Evolutionary conservation across 2,888 invertebrate species (phyloP).

Genomic region (Oligia fasciuncula): DNA sequence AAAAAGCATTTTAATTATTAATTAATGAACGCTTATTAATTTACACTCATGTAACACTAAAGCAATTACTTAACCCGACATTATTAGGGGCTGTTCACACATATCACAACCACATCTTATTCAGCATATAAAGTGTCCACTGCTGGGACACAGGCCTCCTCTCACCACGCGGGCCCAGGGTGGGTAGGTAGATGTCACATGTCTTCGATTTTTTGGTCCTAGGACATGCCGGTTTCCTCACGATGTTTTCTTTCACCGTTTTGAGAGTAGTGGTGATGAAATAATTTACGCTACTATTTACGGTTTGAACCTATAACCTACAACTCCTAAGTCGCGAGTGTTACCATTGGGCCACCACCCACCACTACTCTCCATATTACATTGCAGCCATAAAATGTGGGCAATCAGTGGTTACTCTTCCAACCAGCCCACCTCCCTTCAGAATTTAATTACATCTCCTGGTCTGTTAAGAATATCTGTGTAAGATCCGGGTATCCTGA

Average conservation of each 20-base stretch:
- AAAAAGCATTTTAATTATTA: slow-evolving; percentile 41
- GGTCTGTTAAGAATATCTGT: neutral
- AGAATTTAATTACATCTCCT: neutral
- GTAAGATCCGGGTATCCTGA: neutral
- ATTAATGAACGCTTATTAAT: slow-evolving; percentile 52
- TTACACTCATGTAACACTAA: slow-evolving; percentile 30
- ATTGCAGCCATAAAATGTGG: neutral
- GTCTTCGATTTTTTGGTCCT: neutral
- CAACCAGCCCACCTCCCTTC: neutral
- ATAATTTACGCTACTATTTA: neutral
- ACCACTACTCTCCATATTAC: neutral
- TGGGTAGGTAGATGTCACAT: too few species aligned
- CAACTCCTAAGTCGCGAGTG: neutral
- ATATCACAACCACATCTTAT: neutral
- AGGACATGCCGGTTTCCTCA: neutral
- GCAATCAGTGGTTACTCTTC: too few species aligned
- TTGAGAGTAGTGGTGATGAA: neutral
- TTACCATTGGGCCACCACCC: neutral
- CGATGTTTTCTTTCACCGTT: neutral
- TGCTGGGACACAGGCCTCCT: neutral
- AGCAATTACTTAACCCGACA: slow-evolving; percentile 44
- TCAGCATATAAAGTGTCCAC: neutral
- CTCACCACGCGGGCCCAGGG: neutral
- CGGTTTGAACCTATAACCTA: neutral
- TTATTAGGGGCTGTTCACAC: neutral